Evolutionary conservation across 2,113 vertebrate species (phyloP).

Genomic region (Eublepharis macularius): DNA sequence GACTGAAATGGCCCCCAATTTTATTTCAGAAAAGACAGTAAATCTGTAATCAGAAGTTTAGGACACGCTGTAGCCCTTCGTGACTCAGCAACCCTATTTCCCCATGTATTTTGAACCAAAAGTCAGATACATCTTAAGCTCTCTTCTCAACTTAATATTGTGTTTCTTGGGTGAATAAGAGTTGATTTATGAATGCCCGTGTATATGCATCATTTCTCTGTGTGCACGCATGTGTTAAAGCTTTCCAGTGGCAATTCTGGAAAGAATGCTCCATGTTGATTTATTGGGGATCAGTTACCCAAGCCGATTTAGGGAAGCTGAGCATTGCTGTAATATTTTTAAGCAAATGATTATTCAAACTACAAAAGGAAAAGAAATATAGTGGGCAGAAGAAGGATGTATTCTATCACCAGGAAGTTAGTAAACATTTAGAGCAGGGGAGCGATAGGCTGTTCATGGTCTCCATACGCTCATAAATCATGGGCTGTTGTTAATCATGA

Average conservation of each 20-base stretch:
- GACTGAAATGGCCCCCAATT: too few species aligned
- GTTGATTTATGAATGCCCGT: neutral
- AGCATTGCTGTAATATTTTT: neutral
- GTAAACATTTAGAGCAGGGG: slow-evolving; percentile 10
- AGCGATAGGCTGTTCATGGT: neutral
- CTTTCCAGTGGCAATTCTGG: too few species aligned
- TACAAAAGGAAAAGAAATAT: slow-evolving; percentile 25
- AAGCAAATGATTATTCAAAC: slow-evolving; percentile 20
- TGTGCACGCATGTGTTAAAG: neutral
- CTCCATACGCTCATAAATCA: slow-evolving; percentile 21
- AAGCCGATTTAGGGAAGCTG: neutral
- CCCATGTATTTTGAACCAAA: too few species aligned
- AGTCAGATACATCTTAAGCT: neutral
- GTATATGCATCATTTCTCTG: neutral
- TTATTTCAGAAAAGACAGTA: too few species aligned
- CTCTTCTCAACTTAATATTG: neutral
- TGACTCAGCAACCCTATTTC: too few species aligned
- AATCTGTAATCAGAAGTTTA: too few species aligned
- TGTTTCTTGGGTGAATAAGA: neutral
- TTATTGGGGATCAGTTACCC: slow-evolving; percentile 1
- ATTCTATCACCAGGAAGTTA: slow-evolving; percentile 33
- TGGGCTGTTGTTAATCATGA: neutral
- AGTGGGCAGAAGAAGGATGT: neutral
- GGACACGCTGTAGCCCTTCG: too few species aligned
- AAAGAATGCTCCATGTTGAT: neutral